A percentile compares a stretch with the other conserved stretches of the same genome.
These are phyloP conservation scores for Brotula barbata DNA, from an alignment of 2,797 vertebrate genomes.

Conservation along the genomic window DNA sequence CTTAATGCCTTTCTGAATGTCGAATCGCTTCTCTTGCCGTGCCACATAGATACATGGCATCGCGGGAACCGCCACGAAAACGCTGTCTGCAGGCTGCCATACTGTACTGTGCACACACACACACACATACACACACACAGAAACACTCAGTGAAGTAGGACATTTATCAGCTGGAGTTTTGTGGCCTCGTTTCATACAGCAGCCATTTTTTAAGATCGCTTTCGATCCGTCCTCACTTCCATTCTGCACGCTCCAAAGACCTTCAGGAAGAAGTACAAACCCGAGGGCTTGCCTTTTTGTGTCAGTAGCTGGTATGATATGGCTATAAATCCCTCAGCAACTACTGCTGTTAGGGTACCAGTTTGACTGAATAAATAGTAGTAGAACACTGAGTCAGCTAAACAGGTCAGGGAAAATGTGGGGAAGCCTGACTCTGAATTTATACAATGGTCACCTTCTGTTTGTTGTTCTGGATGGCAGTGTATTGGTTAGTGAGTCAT, in stretches of 20 bases:
- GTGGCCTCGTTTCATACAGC: conserved; percentile 49
- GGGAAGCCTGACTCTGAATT: conserved; percentile 10
- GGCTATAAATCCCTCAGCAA: conserved; percentile 8
- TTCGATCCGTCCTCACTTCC: conserved; percentile 44
- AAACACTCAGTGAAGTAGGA: conserved; percentile 48
- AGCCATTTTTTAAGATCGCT: conserved; percentile 52
- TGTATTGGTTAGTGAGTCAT: conserved; percentile 9
- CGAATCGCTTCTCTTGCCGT: conserved; percentile 11
- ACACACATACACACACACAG: conserved; percentile 2
- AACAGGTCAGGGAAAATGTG: conserved; percentile 18
- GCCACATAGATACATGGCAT: background rate
- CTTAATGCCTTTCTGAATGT: conserved; percentile 18
- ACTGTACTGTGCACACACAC: background rate
- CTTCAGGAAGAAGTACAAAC: conserved; percentile 12
- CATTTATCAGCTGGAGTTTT: conserved; percentile 59
- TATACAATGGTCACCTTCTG: background rate
- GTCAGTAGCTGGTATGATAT: conserved; percentile 9
- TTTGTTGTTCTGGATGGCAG: conserved; percentile 8
- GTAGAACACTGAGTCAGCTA: background rate
- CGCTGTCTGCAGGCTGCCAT: background rate
- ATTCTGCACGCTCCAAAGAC: conserved; percentile 27
- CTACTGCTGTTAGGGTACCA: conserved; percentile 19
- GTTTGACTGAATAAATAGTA: conserved; percentile 22
- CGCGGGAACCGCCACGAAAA: conserved; percentile 1
- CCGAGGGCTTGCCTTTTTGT: conserved; percentile 2